Base-by-base conservation (phyloP, 2,797 vertebrate genomes). In the Brachyalestes nurse region DNA sequence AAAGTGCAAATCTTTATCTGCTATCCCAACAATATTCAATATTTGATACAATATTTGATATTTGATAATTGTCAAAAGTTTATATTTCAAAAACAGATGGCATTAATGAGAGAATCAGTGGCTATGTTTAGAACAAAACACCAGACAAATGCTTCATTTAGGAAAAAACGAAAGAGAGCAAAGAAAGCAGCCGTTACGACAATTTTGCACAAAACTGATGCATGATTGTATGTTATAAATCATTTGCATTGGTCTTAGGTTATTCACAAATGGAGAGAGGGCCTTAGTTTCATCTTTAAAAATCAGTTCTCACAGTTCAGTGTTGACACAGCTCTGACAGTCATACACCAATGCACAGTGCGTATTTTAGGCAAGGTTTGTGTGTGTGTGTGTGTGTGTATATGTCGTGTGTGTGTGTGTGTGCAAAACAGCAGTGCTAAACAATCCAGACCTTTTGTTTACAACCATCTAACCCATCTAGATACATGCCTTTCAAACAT, bases 401-500 rank as follows among this genome's bases (percentile, higher is more conserved):
- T 28, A 3, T 28, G 28, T 28, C 3, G 25, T 16, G 21, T 21
- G 21, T 10, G 10, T 19, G 34, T 17, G 14, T 17, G 19, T 19
- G 84, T 73, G 72, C 28, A 51, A 86, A 80, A 77, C 69, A 70
- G 23, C 51, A 47, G 45, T 66, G 85, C 87, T 81, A 85, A 90
- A 90, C 88, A 91, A 91, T 88, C 85, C 49, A 8, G 83, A 75
- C 58, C 62, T 78, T 86, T 75, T 92, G 90, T 93, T 93, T 94
- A 92, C 82, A 89, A 85, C 84, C 87, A 73, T 83, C 42, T 53
- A 89, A 92, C 90, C 89, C 88, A 83, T 89, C 89, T 89, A 89
- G 91, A 93, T 90, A 88, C 84, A 89, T 87, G 88, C 86, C 88
- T 93, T 93, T 92, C 89, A 93, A 93, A 94, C 91, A 92, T 90